Evolutionary conservation across 2,888 invertebrate species (phyloP), one percentile per base, ranked within the genome.

Genomic region (Lasioglossum zephyrum): DNA sequence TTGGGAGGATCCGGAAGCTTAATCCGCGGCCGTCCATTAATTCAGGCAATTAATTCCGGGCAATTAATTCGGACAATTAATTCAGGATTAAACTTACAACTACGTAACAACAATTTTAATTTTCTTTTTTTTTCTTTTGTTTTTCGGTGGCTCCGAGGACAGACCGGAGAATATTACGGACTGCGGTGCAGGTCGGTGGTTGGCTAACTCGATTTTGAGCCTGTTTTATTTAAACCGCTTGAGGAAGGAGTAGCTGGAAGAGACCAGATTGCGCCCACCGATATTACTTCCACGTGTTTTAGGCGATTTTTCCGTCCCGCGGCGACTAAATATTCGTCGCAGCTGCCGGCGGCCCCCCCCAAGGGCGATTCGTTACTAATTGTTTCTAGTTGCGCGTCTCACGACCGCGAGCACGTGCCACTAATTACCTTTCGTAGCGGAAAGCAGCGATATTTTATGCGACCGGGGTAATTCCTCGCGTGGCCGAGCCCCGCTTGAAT

Each of bases 381-480:
- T 91, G 90, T 91, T 87, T 88, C 91, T 79, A 82, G 81, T 73
- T 69, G 79, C 79, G 84, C 86, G 84, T 87, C 91, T 90, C 87
- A 85, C 82, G 84, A 84, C 85, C 91, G 77, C 91, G 81, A 88
- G 78, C 90, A 91, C 91, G 88, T 89, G 91, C 83, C 91, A 86
- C 91, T 91, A 91, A 91, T 91, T 91, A 87, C 91, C 91, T 87
- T 83, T 77, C 82, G 81, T 81, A 70, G 81, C 87, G 81, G 82
- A 81, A 84, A 87, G 86, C 87, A 84, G 84, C 80, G 84, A 82
- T 90, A 88, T 90, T 91, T 91, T 88, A 91, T 78, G 82, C 80
- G 70, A 72, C n/a, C 41, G 36, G 57, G 36, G 77, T 86, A 82
- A 84, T 88, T 86, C 81, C 81, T 79, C 77, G 66, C 75, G 70